phyloP scores from a whole-genome alignment of 2,888 invertebrate species.

The Drosophila algonquin region DNA sequence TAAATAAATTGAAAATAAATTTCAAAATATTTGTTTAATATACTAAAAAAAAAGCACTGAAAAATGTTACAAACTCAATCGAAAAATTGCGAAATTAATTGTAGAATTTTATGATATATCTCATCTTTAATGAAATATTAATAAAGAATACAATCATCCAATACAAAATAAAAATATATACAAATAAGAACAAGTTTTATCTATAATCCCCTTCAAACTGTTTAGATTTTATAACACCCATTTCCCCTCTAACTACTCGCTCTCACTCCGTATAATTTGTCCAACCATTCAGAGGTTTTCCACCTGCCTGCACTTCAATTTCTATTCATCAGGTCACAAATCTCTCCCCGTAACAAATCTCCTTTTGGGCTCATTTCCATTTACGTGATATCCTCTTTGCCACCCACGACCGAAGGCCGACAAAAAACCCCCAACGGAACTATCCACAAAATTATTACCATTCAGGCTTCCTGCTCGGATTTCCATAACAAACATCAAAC shows the following conservation, averaged over 20 bases:
- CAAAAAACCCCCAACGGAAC: slow-evolving; percentile 27
- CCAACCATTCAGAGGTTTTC: not conserved
- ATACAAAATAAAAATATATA: not conserved
- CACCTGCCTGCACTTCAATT: slow-evolving; percentile 11
- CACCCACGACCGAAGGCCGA: slow-evolving; percentile 4
- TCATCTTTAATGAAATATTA: too few species aligned
- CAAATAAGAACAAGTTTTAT: not conserved
- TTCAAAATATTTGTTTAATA: too few species aligned
- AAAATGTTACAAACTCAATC: too few species aligned
- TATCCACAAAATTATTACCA: slow-evolving; percentile 50
- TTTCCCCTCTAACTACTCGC: not conserved
- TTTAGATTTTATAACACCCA: slow-evolving; percentile 2
- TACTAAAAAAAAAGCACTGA: too few species aligned
- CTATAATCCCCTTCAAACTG: not conserved
- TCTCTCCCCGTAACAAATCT: slow-evolving; percentile 36
- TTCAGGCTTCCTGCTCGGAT: slow-evolving; percentile 42
- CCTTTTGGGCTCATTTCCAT: slow-evolving; percentile 58
- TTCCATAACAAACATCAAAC: slow-evolving; percentile 68
- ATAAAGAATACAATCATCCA: too few species aligned
- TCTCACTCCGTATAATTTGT: not conserved
- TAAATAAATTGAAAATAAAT: too few species aligned
- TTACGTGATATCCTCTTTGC: slow-evolving; percentile 28
- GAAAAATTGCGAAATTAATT: too few species aligned
- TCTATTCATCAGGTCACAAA: slow-evolving; percentile 23
- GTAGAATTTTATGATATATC: too few species aligned